Evolutionary conservation across 37 sponge, comb jelly and placozoan species (phyloP).

Genomic region (Beroe ovata): DNA sequence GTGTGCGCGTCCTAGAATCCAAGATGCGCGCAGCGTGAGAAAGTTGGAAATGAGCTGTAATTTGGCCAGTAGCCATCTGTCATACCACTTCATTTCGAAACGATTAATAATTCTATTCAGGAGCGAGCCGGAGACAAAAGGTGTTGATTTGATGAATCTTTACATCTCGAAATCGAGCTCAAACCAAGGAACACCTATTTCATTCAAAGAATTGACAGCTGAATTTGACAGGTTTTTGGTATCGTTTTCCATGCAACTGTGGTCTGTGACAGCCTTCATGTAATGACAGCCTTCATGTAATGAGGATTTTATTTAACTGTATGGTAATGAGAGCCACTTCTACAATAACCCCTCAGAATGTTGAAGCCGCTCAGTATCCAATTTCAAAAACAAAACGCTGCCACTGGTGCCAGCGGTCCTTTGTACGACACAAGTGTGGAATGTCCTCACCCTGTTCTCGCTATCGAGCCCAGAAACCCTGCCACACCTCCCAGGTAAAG

Average conservation of each 20-base stretch:
- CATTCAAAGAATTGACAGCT: slow-evolving; percentile 51
- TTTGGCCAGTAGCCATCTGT: too few relatives aligned
- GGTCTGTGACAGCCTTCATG: too few relatives aligned
- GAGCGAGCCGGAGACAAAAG: neutral
- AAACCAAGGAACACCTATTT: slow-evolving; percentile 3
- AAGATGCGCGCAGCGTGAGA: too few relatives aligned
- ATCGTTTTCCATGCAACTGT: too few relatives aligned
- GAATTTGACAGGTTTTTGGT: slow-evolving; percentile 66
- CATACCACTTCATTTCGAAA: too few relatives aligned
- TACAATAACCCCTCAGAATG: slow-evolving; percentile 22
- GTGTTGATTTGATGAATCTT: slow-evolving; percentile 3
- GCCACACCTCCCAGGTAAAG: slow-evolving; percentile 43
- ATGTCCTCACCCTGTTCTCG: slow-evolving; percentile 23
- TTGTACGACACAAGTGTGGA: neutral
- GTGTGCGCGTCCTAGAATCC: too few relatives aligned
- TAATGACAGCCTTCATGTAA: too few relatives aligned
- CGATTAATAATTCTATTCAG: too few relatives aligned
- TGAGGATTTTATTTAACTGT: too few relatives aligned
- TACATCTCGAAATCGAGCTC: neutral
- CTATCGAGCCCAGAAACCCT: slow-evolving; percentile 63
- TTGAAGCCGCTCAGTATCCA: slow-evolving; percentile 36
- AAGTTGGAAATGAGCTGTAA: too few relatives aligned
- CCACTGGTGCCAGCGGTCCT: neutral
- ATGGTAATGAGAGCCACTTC: too few relatives aligned
- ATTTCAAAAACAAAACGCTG: neutral